Percentiles rank a stretch among this genome's conserved stretches.
phyloP scores from a whole-genome alignment of 1,140 invertebrate genomes.

The Drosophila hydei region DNA sequence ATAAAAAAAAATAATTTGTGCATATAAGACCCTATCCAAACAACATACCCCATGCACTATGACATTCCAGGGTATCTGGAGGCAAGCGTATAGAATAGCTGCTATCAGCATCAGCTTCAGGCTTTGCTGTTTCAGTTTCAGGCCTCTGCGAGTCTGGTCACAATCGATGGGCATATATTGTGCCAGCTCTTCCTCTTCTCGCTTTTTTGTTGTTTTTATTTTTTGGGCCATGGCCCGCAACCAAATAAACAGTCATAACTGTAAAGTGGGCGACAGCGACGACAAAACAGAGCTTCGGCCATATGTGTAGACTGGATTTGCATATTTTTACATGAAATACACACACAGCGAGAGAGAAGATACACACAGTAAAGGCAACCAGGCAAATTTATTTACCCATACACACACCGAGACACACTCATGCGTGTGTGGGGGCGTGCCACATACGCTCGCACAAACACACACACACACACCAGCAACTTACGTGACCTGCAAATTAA shows the following conservation, averaged over 20 bases:
- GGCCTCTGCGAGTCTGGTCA: constrained; percentile 31
- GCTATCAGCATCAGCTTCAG: constrained; percentile 3
- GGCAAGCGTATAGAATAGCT: not conserved
- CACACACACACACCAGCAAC: constrained; percentile 66
- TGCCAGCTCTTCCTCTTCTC: constrained; percentile 13
- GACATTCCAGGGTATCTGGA: not conserved
- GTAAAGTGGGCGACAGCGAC: constrained; percentile 61
- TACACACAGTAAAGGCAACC: constrained; percentile 17
- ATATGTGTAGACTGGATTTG: constrained; percentile 75
- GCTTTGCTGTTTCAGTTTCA: not conserved
- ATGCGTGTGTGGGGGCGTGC: constrained; percentile 4
- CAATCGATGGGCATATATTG: constrained; percentile 50
- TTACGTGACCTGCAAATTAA: constrained; percentile 82
- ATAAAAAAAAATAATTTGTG: no score
- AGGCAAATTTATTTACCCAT: constrained; percentile 66
- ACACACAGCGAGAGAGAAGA: constrained; percentile 1
- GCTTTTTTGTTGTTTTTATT: constrained; percentile 11
- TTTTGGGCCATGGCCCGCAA: constrained; percentile 42
- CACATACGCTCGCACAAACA: constrained; percentile 28
- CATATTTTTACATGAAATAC: constrained; percentile 70
- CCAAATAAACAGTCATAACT: constrained; percentile 69
- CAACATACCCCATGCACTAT: not conserved
- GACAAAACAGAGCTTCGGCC: constrained; percentile 62
- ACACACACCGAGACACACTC: constrained; percentile 6
- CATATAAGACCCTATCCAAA: no score